A percentile compares a stretch with the other conserved stretches of the same genome.
phyloP scores from a whole-genome alignment of 2,797 vertebrate species.

The Crocodylus rhombifer region DNA sequence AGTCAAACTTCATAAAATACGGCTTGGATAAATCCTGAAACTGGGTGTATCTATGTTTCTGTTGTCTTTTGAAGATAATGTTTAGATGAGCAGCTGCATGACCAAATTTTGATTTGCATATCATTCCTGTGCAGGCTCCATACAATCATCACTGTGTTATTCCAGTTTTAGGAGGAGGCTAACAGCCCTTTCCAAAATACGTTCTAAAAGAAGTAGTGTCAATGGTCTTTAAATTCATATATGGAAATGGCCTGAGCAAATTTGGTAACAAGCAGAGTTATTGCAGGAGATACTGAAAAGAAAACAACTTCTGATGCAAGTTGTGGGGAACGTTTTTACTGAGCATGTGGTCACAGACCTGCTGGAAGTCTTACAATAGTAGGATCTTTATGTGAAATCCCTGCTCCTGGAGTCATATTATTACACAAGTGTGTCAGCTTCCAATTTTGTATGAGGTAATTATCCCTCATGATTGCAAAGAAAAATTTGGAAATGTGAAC shows the following conservation, averaged over 20 bases:
- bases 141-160: too few relatives aligned
- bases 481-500: neutral
- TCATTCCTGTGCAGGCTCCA: too few relatives aligned
- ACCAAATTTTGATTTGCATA: too few relatives aligned
- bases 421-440: neutral
- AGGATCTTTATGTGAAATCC: neutral
- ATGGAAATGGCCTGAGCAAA: neutral
- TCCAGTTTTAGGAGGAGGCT: too few relatives aligned
- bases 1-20: neutral
- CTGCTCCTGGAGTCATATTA: neutral
- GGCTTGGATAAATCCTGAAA: neutral
- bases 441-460: neutral
- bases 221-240: too few relatives aligned
- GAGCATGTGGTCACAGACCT: neutral
- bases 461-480: neutral
- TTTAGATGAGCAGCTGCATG: too few relatives aligned
- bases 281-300: neutral
- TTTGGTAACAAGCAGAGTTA: neutral
- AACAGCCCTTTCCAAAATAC: too few relatives aligned
- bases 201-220: too few relatives aligned
- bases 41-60: too few relatives aligned
- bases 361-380: neutral
- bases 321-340: accelerated
- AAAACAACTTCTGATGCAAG: neutral
- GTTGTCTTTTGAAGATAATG: too few relatives aligned